Evolutionary conservation across 2,113 vertebrate species (phyloP), one percentile per base, ranked within the genome.

Genomic region (Poecilia latipinna): DNA sequence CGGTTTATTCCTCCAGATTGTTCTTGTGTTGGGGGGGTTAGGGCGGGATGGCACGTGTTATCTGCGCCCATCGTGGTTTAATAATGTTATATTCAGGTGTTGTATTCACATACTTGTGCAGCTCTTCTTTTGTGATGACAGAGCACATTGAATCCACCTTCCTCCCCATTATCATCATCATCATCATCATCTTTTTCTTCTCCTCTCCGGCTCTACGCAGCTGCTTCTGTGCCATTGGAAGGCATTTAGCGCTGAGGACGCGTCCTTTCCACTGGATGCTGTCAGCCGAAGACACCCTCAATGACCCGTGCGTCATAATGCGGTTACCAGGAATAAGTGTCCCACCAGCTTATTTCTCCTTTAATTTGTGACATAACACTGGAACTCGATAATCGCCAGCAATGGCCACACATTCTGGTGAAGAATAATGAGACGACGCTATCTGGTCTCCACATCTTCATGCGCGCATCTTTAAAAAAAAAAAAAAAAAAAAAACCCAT

Each of bases 221-320:
- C 44, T 67, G 61, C 32, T 70, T 65, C 35, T 39, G 33, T 39
- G 62, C 28, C 19, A 65, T 42, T 61, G 33, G 85, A 77, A 68
- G 44, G 44, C 44, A 48, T 48, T 48, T 17, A 48, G 44, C 17
- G 4, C 44, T 48, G 67, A 74, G 54, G 83, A 82, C 66, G 71
- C 39, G 75, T 77, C 74, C 64, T 61, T 63, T 35, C 1, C 32
- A 26, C 51, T 12, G 75, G 80, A 84, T 63, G 62, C 37, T 51
- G 26, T 61, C 77, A 62, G 73, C 65, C 67, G 76, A 77, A 75
- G 72, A 83, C 66, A 86, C 68, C 89, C 80, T 88, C 78, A 54
- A 33, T 90, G 88, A 89, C 86, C 89, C 82, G 77, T 93, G 94
- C 94, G 94, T 95, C 94, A 94, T 95, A 95, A 95, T 95, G 94